phyloP scores from a whole-genome alignment of 2,113 vertebrate species.

The Pelobates fuscus region DNA sequence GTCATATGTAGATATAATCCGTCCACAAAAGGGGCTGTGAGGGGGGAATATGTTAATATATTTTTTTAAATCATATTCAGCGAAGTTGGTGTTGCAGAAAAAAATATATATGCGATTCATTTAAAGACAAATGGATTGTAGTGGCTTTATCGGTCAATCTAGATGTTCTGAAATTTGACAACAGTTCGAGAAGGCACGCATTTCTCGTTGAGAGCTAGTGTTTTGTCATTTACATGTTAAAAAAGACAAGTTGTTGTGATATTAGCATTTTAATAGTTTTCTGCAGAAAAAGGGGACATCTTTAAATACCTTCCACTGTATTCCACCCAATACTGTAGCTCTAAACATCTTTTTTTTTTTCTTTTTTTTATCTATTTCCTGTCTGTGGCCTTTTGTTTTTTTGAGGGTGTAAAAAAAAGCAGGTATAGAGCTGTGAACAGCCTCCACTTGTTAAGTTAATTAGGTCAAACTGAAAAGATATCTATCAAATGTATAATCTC shows the following conservation, averaged over 20 bases:
- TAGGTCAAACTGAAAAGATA: slow-evolving; percentile 47
- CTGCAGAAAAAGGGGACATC: not conserved
- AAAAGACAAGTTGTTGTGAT: slow-evolving; percentile 13
- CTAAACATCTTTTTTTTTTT: slow-evolving; percentile 23
- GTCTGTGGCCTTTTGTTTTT: slow-evolving; percentile 35
- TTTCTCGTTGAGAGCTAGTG: slow-evolving; percentile 12
- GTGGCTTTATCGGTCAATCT: slow-evolving; percentile 33
- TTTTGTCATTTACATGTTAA: slow-evolving; percentile 29
- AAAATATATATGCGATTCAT: slow-evolving; percentile 2
- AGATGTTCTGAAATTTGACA: slow-evolving; percentile 29
- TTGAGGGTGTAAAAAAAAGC: slow-evolving; percentile 35
- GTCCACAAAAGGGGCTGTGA: slow-evolving; percentile 16
- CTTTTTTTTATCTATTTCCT: slow-evolving; percentile 29
- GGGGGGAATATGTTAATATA: slow-evolving; percentile 42
- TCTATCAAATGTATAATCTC: slow-evolving; percentile 44
- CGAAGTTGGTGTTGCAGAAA: not conserved
- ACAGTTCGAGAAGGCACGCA: slow-evolving; percentile 20
- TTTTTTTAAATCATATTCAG: slow-evolving; percentile 24
- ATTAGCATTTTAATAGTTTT: slow-evolving; percentile 42
- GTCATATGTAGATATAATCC: slow-evolving; percentile 46
- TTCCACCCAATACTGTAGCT: slow-evolving; percentile 21
- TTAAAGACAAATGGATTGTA: slow-evolving; percentile 10
- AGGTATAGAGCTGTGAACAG: slow-evolving; percentile 6
- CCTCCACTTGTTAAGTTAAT: slow-evolving; percentile 36
- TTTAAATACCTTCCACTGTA: slow-evolving; percentile 28